Conservation (phyloP, 2,113 vertebrate species). For the Hippocampus barbouri region DNA sequence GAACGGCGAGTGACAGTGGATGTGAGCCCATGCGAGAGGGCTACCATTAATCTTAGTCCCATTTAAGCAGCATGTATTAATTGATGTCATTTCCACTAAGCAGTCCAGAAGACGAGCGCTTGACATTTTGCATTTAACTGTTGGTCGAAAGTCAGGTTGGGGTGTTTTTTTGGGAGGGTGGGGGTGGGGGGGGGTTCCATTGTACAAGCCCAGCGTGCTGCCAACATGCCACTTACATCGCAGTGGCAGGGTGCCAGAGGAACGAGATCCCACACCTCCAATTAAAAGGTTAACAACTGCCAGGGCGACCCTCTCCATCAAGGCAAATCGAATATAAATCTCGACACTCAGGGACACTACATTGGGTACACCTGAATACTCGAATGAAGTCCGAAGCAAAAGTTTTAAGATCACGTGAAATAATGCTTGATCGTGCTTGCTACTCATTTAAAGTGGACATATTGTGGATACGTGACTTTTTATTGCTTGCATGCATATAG, state of each 20-base stretch:
- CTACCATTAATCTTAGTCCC: conserved; percentile 99
- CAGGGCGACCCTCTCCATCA: conserved; percentile 71
- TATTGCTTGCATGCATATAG: no score
- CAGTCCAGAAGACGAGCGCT: conserved; percentile 82
- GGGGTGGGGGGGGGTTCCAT: conserved; percentile 40
- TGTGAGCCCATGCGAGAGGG: conserved; percentile 94
- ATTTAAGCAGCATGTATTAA: conserved; percentile 99
- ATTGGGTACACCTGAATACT: not conserved
- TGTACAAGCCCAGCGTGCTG: conserved; percentile 55
- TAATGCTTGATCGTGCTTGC: not conserved
- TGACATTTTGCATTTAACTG: conserved; percentile 72
- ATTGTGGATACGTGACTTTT: no score
- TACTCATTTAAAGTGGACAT: not conserved
- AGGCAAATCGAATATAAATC: conserved; percentile 27
- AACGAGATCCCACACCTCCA: conserved; percentile 79
- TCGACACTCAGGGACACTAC: conserved; percentile 12
- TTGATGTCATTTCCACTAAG: conserved; percentile 99
- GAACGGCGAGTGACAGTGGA: conserved; percentile 93
- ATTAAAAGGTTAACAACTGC: conserved; percentile 90
- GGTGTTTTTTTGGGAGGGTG: not conserved
- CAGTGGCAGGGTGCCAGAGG: conserved; percentile 80
- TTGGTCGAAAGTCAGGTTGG: conserved; percentile 50
- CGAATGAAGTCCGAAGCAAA: not conserved
- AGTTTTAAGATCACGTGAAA: not conserved
- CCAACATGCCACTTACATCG: conserved; percentile 60